Base-by-base conservation (phyloP, 2,888 invertebrate genomes). In the Pterostichus niger region DNA sequence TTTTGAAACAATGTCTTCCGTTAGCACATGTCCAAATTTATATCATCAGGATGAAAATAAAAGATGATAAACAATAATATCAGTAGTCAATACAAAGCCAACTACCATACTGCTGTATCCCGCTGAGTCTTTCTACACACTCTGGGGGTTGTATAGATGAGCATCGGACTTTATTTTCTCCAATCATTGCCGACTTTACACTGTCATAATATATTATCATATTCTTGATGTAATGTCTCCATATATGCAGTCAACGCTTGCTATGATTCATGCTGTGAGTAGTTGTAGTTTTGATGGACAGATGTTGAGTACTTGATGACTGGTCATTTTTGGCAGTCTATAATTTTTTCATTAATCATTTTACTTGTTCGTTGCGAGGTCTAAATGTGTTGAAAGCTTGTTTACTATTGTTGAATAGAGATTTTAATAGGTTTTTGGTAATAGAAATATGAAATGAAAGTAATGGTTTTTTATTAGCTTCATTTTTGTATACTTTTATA, bases 251-350 rank as follows among this genome's bases (percentile, higher is more conserved):
- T 40, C 40, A 40, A 40, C 1, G 40, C 40, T 13, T 17, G 31
- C 59, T n/a, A 13, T 64, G 64, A 64, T 33, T 64, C 71, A 71
- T 59, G 59, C 31, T 64, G 6, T 59, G 59, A 24, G 31, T 59
- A 59, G 15, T 40, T 68, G 15, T 15, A 68, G n/a, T 10, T 13
- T 33, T 35, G 77, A 35, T 40, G 56, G 78, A 78, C 78, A 78
- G 59, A 78, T 78, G 77, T 17, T 40, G 54, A 33, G 24, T 10
- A 13, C 13, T 59, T 59, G n/a, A 40, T 73, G 73, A 73, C 73
- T 78, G 78, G 78, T 78, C 78, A 78, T 40, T 78, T 78, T 78
- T 78, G 78, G 49, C 40, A 44, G 17, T 78, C 59, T 17, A 78
- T 78, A 56, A 78, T 78, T 44, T 78, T 61, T 78, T 44, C 40